Base-by-base conservation (phyloP, 2,113 vertebrate species). In the Oxyura jamaicensis region DNA sequence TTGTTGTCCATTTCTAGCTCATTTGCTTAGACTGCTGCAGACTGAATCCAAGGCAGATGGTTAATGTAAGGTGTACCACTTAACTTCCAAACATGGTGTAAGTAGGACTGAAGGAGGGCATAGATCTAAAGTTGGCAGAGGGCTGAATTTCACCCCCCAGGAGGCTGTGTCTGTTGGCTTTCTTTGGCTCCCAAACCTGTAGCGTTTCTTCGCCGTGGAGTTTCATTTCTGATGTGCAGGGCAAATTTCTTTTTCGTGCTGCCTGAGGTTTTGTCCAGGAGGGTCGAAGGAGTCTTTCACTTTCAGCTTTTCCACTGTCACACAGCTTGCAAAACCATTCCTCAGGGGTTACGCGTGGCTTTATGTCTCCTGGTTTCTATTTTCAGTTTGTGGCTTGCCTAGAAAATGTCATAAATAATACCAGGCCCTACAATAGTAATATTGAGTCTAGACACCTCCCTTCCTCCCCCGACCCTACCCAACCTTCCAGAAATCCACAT, bases 371-470 rank as follows among this genome's bases (percentile, higher is more conserved):
- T 91, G 86, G 93, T 92, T 97, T 97, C 93, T 95, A 94, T 94
- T 96, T 96, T 84, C 94, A 93, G 81, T 85, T 87, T 94, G 95
- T 85, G 88, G 91, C 95, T 95, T 95, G 96, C 95, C 96, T 92
- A 96, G 91, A 93, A 96, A 97, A 95, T 96, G 96, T 95, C 93
- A 93, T 95, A 95, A 97, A 96, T 97, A 94, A 95, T 96, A 94
- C 93, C 92, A 95, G 96, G 88, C 96, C 33, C 91, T 94, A 95
- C 95, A 97, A 96, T 95, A 96, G 93, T 80, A 94, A 97, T 96
- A 96, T 84, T 96, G 95, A 97, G 95, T 96, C 95, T 96, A 97
- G 93, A 97, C 95, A 92, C 93, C 95, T 97, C 96, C 93, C 93
- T 96, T 96, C 93, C 95, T 96, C 93, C 93, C 88, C 90, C 65